phyloP scores from a whole-genome alignment of 2,888 invertebrate genomes.

The Coronaproctus castanopsis region DNA sequence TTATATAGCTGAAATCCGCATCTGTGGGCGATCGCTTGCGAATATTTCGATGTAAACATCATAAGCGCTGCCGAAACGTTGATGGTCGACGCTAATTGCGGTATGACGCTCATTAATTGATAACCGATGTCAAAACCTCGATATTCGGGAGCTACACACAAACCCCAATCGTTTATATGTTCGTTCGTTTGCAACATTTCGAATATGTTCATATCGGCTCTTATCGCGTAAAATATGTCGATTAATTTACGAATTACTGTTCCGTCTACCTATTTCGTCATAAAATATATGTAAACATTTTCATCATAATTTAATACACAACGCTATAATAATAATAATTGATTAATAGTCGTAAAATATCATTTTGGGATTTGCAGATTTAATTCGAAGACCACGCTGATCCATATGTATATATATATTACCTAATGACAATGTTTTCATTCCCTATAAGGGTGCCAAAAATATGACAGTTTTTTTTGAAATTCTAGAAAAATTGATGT shows the following conservation, averaged over 20 bases:
- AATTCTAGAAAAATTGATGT: no score
- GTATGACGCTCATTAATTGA: background rate
- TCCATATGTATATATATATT: no score
- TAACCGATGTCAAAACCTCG: constrained; percentile 7
- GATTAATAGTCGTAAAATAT: no score
- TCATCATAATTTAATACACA: no score
- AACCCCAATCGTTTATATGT: constrained; percentile 12
- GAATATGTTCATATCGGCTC: constrained; percentile 5
- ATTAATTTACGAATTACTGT: constrained; percentile 5
- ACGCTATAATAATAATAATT: no score
- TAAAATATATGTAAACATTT: no score
- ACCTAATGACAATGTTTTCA: no score
- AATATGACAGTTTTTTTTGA: no score
- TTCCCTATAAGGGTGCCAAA: no score
- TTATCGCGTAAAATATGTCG: constrained; percentile 4
- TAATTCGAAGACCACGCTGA: no score
- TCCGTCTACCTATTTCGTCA: constrained; percentile 12
- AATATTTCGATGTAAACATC: constrained; percentile 8
- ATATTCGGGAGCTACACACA: constrained; percentile 9
- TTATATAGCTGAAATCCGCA: constrained; percentile 9
- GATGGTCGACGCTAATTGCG: background rate
- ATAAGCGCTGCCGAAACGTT: constrained; percentile 4
- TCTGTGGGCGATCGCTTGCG: constrained; percentile 10
- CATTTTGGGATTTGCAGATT: no score
- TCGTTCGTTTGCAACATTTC: background rate